These are phyloP conservation scores for Diloba caeruleocephala DNA, from an alignment of 2,888 invertebrate species.

Conservation along the genomic window DNA sequence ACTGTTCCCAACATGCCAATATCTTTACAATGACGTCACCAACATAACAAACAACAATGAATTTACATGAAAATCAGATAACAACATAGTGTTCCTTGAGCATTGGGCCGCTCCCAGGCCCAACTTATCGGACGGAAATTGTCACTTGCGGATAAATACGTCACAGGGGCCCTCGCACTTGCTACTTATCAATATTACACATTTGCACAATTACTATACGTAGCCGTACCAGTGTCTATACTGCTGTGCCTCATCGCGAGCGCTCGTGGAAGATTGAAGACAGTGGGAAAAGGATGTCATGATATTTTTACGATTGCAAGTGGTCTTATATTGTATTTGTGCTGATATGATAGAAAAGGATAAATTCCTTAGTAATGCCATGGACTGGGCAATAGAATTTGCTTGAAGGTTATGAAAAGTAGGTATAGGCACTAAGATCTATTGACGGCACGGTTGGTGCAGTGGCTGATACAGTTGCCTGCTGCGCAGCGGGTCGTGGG, in stretches of 20 bases:
- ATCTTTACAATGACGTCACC: not conserved
- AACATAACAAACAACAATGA: constrained; percentile 1
- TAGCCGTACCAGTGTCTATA: constrained; percentile 31
- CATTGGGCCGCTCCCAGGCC: constrained; percentile 31
- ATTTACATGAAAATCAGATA: constrained; percentile 13
- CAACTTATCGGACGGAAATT: constrained; percentile 81
- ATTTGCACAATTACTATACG: constrained; percentile 54
- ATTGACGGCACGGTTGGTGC: too few species aligned
- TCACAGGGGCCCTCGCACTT: constrained; percentile 69
- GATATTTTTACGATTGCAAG: constrained; percentile 35
- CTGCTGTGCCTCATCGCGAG: constrained; percentile 36
- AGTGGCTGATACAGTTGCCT: too few species aligned
- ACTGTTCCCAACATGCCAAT: not conserved
- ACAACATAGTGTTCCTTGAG: constrained; percentile 14
- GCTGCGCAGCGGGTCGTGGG: too few species aligned
- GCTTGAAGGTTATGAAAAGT: too few species aligned
- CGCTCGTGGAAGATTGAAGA: constrained; percentile 41
- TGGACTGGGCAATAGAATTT: too few species aligned
- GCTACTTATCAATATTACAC: constrained; percentile 60
- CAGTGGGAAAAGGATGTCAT: constrained; percentile 47
- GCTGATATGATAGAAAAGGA: not conserved
- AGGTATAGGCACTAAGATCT: too few species aligned
- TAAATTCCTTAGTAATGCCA: too few species aligned
- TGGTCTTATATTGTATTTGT: constrained; percentile 30
- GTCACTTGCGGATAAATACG: constrained; percentile 77